Evolutionary conservation across 2,797 vertebrate genomes (phyloP).

Genomic region (Enteromius mattozi): DNA sequence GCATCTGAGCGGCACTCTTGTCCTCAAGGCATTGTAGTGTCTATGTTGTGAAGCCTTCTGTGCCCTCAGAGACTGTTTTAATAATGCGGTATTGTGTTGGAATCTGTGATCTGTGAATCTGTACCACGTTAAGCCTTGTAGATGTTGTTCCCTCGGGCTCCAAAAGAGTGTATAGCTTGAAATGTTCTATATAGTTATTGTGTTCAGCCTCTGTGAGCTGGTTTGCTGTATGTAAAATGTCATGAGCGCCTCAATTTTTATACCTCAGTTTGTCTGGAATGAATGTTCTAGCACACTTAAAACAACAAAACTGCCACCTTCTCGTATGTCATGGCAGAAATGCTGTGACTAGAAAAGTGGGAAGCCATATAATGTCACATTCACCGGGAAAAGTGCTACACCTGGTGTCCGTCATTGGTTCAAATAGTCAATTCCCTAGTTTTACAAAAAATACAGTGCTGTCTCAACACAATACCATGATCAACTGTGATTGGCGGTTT

Average conservation of each 20-base stretch:
- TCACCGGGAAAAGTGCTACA: neutral
- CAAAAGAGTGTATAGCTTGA: neutral
- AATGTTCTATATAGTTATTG: constrained; percentile 10
- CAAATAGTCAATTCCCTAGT: neutral
- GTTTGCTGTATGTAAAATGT: constrained; percentile 22
- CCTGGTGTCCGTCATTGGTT: neutral
- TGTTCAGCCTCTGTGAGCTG: constrained; percentile 15
- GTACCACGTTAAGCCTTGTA: constrained; percentile 17
- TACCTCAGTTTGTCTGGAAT: constrained; percentile 5
- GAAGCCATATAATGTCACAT: neutral
- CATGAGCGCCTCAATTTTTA: neutral
- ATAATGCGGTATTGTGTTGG: constrained; percentile 7
- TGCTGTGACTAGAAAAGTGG: constrained; percentile 6
- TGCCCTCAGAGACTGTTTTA: constrained; percentile 35
- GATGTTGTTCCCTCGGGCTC: constrained; percentile 6
- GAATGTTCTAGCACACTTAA: neutral
- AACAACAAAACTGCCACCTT: neutral
- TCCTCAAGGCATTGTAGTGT: constrained; percentile 13
- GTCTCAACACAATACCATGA: neutral
- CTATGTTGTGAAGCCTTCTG: constrained; percentile 21
- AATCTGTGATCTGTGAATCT: neutral
- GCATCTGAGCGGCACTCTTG: neutral
- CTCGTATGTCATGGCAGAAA: neutral
- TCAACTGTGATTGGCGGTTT: constrained; percentile 12
- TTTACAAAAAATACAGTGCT: neutral